These are phyloP conservation scores for Sesia bembeciformis DNA, from an alignment of 2,888 invertebrate genomes.

Conservation along the genomic window DNA sequence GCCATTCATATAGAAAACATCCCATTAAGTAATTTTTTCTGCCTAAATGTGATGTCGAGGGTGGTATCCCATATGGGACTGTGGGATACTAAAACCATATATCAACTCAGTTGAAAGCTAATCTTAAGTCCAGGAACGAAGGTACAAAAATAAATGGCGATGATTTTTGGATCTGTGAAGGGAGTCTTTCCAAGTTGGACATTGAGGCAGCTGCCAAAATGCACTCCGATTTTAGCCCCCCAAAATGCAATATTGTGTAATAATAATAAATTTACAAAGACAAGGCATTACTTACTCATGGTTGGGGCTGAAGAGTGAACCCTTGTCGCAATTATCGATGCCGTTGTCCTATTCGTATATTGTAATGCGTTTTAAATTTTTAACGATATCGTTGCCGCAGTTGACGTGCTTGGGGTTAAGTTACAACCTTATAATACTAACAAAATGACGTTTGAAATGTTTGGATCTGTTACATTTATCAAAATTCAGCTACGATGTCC, in stretches of 20 bases:
- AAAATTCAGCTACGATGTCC: too few relatives aligned
- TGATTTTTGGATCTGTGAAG: conserved; percentile 5
- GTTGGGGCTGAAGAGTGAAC: conserved; percentile 17
- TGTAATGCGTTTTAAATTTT: neutral
- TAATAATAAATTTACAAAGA: conserved; percentile 68
- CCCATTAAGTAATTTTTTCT: conserved; percentile 70
- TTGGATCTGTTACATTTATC: too few relatives aligned
- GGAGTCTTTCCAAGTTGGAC: conserved; percentile 22
- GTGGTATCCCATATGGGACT: conserved; percentile 63
- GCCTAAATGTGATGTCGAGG: conserved; percentile 62
- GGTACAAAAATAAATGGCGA: conserved; percentile 13
- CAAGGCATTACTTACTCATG: conserved; percentile 44
- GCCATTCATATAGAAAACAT: conserved; percentile 64
- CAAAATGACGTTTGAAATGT: too few relatives aligned
- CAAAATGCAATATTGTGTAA: conserved; percentile 59
- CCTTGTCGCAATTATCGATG: conserved; percentile 33
- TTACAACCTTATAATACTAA: neutral
- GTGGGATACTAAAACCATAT: conserved; percentile 34
- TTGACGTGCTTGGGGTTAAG: neutral
- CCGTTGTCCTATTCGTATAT: conserved; percentile 1
- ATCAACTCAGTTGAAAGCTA: conserved; percentile 13
- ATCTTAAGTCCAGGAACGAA: conserved; percentile 14
- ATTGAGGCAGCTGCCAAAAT: conserved; percentile 52
- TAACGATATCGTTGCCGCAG: conserved; percentile 1
- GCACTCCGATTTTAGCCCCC: conserved; percentile 52